These are phyloP conservation scores for Noctua pronuba DNA, from an alignment of 2,888 invertebrate species.

Conservation along the genomic window DNA sequence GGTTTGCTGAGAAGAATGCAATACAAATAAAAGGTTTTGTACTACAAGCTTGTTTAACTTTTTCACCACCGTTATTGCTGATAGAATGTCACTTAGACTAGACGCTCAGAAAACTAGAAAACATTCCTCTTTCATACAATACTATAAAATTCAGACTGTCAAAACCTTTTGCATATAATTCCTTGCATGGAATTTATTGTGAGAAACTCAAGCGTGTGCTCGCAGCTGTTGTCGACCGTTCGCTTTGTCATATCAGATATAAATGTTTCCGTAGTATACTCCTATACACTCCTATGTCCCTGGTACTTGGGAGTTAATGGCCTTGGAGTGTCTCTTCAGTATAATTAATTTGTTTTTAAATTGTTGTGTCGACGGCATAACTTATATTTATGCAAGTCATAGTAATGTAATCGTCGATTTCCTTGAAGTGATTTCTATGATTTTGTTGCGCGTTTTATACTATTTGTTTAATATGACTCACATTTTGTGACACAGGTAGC, in stretches of 20 bases:
- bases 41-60: background rate
- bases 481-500: background rate
- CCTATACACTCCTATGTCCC: background rate
- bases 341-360: background rate
- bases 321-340: slow-evolving; percentile 8
- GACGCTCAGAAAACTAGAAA: background rate
- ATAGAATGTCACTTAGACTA: background rate
- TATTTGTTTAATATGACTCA: background rate
- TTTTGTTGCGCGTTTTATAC: background rate
- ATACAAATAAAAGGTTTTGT: background rate
- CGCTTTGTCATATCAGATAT: slow-evolving; percentile 21
- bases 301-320: slow-evolving; percentile 34
- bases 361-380: background rate
- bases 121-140: background rate
- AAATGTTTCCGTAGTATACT: slow-evolving; percentile 10
- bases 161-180: slow-evolving; percentile 60
- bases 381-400: background rate
- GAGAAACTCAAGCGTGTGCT: slow-evolving; percentile 39
- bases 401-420: background rate
- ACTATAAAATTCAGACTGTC: slow-evolving; percentile 9
- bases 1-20: background rate
- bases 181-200: slow-evolving; percentile 43
- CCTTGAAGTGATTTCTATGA: background rate
- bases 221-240: slow-evolving; percentile 48
- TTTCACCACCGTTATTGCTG: background rate